A percentile compares a stretch with the other conserved stretches of the same genome.
Conservation (phyloP, 92 coral and sea anemone genomes). For the Galaxea fascicularis region DNA sequence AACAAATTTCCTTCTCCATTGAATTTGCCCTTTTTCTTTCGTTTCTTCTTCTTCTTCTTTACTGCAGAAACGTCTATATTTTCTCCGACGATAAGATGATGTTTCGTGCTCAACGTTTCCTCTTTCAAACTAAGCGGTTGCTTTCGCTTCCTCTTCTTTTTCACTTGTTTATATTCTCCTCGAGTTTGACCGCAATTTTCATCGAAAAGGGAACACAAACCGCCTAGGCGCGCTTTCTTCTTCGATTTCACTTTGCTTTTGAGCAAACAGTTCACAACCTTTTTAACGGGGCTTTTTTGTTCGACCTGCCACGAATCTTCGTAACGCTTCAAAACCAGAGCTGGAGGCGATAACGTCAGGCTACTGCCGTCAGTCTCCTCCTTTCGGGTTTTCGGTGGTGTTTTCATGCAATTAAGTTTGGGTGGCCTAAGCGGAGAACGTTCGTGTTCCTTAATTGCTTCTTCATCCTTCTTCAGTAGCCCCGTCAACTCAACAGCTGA, state of each 20-base stretch:
- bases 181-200: slow-evolving; percentile 19
- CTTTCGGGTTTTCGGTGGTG: slow-evolving; percentile 57
- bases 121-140: slow-evolving; percentile 26
- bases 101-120: slow-evolving; percentile 15
- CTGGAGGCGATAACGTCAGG: slow-evolving; percentile 79
- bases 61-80: background rate
- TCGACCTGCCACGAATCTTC: slow-evolving; percentile 89
- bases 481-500: slow-evolving; percentile 42
- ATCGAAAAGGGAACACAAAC: slow-evolving; percentile 3
- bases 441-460: slow-evolving; percentile 14
- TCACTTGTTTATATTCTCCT: slow-evolving; percentile 28
- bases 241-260: background rate
- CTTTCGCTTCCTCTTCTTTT: slow-evolving; percentile 24
- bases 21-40: slow-evolving; percentile 15
- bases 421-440: slow-evolving; percentile 46
- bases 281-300: slow-evolving; percentile 61
- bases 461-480: slow-evolving; percentile 50
- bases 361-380: slow-evolving; percentile 27
- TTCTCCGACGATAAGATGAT: slow-evolving; percentile 20
- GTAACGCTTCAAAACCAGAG: slow-evolving; percentile 78
- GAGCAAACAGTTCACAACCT: slow-evolving; percentile 7
- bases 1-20: background rate
- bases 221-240: background rate
- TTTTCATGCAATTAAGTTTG: slow-evolving; percentile 60
- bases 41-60: background rate